A percentile compares a stretch with the other conserved stretches of the same genome.
Conservation (phyloP, 1,140 invertebrate genomes). For the Apocrypta bakeri region DNA sequence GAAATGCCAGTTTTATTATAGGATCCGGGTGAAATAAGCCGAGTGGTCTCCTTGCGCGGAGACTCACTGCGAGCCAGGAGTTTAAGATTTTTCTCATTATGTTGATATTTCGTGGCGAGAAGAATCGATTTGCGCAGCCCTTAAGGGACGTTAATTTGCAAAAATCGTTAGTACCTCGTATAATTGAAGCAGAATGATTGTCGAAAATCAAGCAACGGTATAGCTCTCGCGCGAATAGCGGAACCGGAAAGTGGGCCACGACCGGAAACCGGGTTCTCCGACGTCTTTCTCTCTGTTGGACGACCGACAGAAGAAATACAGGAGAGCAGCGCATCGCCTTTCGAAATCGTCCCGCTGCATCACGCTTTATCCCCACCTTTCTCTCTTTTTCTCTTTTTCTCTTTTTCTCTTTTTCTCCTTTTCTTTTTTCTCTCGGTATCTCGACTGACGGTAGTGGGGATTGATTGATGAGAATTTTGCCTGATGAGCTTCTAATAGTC, state of each 20-base stretch:
- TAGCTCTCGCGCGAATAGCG: constrained; percentile 46
- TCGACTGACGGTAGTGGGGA: not conserved
- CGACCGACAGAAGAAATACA: not conserved
- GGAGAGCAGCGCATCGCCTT: not conserved
- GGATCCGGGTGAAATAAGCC: too few species aligned
- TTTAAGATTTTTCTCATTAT: too few species aligned
- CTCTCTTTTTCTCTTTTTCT: not conserved
- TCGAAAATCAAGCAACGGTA: constrained; percentile 48
- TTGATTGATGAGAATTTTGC: not conserved
- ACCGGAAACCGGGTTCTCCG: constrained; percentile 53
- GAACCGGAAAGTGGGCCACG: constrained; percentile 57
- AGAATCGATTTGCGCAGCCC: too few species aligned
- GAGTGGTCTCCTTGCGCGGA: too few species aligned
- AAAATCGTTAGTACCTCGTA: too few species aligned
- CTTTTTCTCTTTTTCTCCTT: not conserved
- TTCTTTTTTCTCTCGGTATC: constrained; percentile 22
- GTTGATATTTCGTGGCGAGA: too few species aligned
- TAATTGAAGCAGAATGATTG: constrained; percentile 15
- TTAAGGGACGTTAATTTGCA: too few species aligned
- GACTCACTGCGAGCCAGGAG: too few species aligned
- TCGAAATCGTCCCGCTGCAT: constrained; percentile 5
- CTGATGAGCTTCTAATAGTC: not conserved
- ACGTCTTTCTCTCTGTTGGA: not conserved
- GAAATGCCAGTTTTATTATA: too few species aligned
- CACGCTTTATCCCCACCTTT: not conserved